Base-by-base conservation (phyloP, 2,888 invertebrate genomes). In the Aelia acuminata region DNA sequence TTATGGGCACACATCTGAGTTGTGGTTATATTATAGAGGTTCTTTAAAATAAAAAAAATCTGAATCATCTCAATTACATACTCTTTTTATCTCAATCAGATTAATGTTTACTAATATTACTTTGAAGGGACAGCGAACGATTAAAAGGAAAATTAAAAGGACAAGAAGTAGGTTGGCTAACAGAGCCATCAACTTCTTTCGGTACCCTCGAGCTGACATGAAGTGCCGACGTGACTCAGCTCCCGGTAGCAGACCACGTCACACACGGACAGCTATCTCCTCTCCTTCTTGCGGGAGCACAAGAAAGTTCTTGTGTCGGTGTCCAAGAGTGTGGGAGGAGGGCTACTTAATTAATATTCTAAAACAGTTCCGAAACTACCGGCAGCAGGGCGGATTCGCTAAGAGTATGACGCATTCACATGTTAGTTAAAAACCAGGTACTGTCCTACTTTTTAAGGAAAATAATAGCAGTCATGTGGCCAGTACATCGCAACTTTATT, bases 171-270 rank as follows among this genome's bases (percentile, higher is more conserved):
- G 31, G 1, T 15, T 18, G 35, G 31, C 31, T 35, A 35, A 35
- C 35, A 35, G 63, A 70, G 63, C 18, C 35, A 70, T 70, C 18
- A 70, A 35, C 31, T 13, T 35, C 31, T 70, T 57, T 70, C 63
- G 63, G 63, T 70, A 70, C 57, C 13, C 26, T 70, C 63, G 18
- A 70, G 13, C 63, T 35, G 63, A 70, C 63, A 70, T 70, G 26
- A 70, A 35, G 63, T 35, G 63, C 63, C 5, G 3, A 4, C 63
- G 63, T 70, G 63, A 70, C 63, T 70, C 63, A 35, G 35, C 63
- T 70, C 18, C 63, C 31, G 35, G 63, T 70, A 70, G 18, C 35
- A 8, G n/a, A n/a, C n/a, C 63, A 35, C 57, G 15, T 70, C 63
- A 35, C 63, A 7, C 18, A 35, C 18, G 1, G 63, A 70, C 63